Base-by-base conservation (phyloP, 2,113 vertebrate genomes). In the Thalassoma bifasciatum region DNA sequence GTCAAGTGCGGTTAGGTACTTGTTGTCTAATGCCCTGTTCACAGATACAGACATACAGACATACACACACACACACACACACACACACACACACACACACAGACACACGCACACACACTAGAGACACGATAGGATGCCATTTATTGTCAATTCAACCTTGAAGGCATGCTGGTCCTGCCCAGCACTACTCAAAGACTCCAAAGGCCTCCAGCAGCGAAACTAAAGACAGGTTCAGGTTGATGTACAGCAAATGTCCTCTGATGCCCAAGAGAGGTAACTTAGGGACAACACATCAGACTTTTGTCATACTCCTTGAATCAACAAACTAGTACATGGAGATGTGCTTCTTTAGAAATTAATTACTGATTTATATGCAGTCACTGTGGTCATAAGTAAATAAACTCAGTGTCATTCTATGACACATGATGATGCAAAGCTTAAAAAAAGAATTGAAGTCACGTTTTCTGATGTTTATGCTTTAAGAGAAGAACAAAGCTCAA, bases 101-200 rank as follows among this genome's bases (percentile, higher is more conserved):
- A n/a, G n/a, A n/a, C n/a, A n/a, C n/a, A n/a, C n/a, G n/a, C n/a
- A n/a, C 26, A 40, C 23, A 59, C 53, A 24, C 22, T 4, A 34
- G 21, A 56, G 38, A 69, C 0, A 14, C 24, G 17, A 46, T 30
- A 70, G 53, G 42, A 51, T 13, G 42, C 40, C 4, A 37, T 47
- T 66, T 51, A 53, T 38, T 63, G 56, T 66, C 40, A 66, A 47
- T 52, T 66, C 24, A 38, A 22, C 49, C 73, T 46, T 51, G 37
- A 52, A 44, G 57, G 57, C n/a, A 21, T 8, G 37, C 44, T 46
- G 63, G 17, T n/a, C 22, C 17, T 10, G 10, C 16, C 8, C 57
- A 34, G 16, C 40, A 23, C 10, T 0, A 23, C 26, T 63, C 14
- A 2, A 12, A 57, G 19, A 11, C 21, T 34, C 17, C 59, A 26